phyloP scores from a whole-genome alignment of 2,113 vertebrate species.

The Rissa tridactyla region DNA sequence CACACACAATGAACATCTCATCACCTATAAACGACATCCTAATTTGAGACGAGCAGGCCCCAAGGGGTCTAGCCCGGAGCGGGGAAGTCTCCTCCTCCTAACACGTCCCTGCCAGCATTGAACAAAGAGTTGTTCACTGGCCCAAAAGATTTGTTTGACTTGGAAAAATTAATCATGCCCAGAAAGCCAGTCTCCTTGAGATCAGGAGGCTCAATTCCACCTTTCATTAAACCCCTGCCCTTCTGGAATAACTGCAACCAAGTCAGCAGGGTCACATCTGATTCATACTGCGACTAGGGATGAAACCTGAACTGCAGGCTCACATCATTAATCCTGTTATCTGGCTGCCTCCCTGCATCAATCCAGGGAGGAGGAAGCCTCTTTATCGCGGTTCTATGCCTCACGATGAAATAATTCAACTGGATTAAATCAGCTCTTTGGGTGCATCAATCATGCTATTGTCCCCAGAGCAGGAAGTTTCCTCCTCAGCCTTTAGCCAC shows the following conservation, averaged over 20 bases:
- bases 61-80: background rate
- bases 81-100: conserved; percentile 31
- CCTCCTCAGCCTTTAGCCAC: conserved; percentile 38
- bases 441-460: conserved; percentile 47
- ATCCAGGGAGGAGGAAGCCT: conserved; percentile 45
- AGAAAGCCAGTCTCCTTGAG: conserved; percentile 8
- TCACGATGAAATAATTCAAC: conserved; percentile 59
- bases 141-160: conserved; percentile 38
- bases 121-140: conserved; percentile 48
- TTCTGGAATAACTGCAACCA: conserved; percentile 27
- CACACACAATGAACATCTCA: background rate
- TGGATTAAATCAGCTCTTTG: conserved; percentile 50
- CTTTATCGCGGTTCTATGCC: conserved; percentile 26
- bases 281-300: conserved; percentile 12
- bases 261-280: conserved; percentile 50
- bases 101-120: background rate
- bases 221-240: conserved; percentile 46
- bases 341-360: conserved; percentile 55
- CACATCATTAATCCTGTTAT: conserved; percentile 65
- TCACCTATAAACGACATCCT: background rate
- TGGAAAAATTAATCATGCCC: conserved; percentile 46
- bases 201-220: conserved; percentile 48
- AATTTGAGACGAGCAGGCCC: background rate
- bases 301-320: conserved; percentile 20
- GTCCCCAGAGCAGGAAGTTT: conserved; percentile 59